Conservation (phyloP, 2,797 vertebrate species). For the Coendou prehensilis region DNA sequence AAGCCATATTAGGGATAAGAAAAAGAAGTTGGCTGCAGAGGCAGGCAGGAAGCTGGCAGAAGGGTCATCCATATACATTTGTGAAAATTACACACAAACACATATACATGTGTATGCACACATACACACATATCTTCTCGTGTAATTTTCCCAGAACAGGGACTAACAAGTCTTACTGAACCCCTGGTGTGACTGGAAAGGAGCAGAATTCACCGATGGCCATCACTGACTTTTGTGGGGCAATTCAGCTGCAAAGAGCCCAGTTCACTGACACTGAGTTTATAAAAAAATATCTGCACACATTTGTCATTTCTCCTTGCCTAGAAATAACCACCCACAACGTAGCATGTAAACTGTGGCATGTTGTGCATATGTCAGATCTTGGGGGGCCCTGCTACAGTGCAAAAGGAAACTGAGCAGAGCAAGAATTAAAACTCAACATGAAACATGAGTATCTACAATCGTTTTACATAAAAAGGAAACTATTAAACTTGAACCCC, state of each 20-base stretch:
- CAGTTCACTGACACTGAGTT: neutral
- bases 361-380: neutral
- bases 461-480: neutral
- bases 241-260: constrained; percentile 53
- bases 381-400: neutral
- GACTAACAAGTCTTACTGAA: neutral
- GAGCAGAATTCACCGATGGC: constrained; percentile 27
- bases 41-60: neutral
- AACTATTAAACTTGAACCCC: neutral
- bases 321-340: constrained; percentile 27
- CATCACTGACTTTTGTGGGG: constrained; percentile 47
- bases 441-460: neutral
- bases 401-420: constrained; percentile 55
- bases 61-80: neutral
- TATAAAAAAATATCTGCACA: neutral
- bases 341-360: neutral
- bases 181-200: neutral
- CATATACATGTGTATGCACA: neutral
- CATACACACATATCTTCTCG: neutral
- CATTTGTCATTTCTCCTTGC: constrained; percentile 51
- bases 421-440: constrained; percentile 15
- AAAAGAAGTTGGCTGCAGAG: neutral
- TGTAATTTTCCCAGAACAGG: neutral
- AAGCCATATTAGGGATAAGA: neutral
- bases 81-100: neutral